These are phyloP conservation scores for Tetropium fuscum DNA, from an alignment of 2,888 invertebrate genomes.

Conservation along the genomic window DNA sequence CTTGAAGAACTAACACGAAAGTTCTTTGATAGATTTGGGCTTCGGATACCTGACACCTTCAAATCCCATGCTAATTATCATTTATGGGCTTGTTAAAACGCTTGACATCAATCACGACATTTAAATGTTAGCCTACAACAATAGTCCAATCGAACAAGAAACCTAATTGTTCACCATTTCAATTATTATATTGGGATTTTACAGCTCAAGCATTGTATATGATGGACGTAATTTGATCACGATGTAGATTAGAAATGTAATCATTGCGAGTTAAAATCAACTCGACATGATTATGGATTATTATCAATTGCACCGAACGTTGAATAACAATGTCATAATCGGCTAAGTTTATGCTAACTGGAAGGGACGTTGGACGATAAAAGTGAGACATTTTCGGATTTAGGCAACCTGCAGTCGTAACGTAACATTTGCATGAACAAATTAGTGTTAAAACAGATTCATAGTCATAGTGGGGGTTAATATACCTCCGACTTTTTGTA, in stretches of 20 bases:
- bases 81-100: constrained; percentile 24
- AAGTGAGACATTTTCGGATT: too few species aligned
- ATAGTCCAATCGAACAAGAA: constrained; percentile 26
- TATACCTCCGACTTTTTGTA: too few species aligned
- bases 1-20: too few species aligned
- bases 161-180: constrained; percentile 32
- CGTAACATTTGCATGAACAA: too few species aligned
- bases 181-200: constrained; percentile 33
- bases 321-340: too few species aligned
- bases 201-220: constrained; percentile 33
- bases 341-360: too few species aligned
- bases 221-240: constrained; percentile 47
- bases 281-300: background rate
- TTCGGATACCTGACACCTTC: constrained; percentile 6
- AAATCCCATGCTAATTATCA: constrained; percentile 19
- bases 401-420: too few species aligned
- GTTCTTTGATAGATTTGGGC: too few species aligned
- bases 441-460: too few species aligned
- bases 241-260: constrained; percentile 50
- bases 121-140: constrained; percentile 24
- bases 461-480: too few species aligned
- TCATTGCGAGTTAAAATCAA: constrained; percentile 34
- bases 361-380: too few species aligned
- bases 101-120: constrained; percentile 26
- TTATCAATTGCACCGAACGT: constrained; percentile 11